Conservation (phyloP, 1,140 invertebrate genomes). For the Sipha flava region DNA sequence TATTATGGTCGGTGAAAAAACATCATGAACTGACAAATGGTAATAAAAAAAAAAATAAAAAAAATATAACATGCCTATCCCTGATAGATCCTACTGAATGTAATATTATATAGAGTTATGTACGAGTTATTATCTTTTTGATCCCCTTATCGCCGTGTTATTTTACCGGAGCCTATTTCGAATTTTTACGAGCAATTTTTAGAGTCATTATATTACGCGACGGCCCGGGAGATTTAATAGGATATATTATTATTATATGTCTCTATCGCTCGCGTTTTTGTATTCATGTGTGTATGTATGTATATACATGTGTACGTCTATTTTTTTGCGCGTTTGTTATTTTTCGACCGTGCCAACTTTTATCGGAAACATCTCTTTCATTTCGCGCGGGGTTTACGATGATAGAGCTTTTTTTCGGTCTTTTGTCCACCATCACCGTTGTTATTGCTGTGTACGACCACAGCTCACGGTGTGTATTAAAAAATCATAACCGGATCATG, state of each 20-base stretch:
- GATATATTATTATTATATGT: neutral
- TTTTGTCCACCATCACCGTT: neutral
- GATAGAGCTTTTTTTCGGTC: neutral
- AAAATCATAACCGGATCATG: constrained; percentile 23
- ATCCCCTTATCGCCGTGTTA: neutral
- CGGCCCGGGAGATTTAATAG: neutral
- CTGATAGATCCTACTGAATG: constrained; percentile 5
- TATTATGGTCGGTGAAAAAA: too few relatives aligned
- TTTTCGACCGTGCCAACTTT: neutral
- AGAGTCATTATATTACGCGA: neutral
- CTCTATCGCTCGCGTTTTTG: too few relatives aligned
- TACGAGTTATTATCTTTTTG: neutral
- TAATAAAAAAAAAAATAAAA: too few relatives aligned
- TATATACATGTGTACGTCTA: too few relatives aligned
- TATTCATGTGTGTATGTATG: too few relatives aligned
- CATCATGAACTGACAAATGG: too few relatives aligned
- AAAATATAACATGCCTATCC: too few relatives aligned
- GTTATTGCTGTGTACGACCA: neutral
- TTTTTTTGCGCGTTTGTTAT: neutral
- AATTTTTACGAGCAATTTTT: constrained; percentile 28
- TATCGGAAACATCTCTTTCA: constrained; percentile 9
- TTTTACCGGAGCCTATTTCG: neutral
- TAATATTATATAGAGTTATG: too few relatives aligned
- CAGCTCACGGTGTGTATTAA: constrained; percentile 1
- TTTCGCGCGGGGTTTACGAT: neutral